Evolutionary conservation across 2,113 vertebrate genomes (phyloP).

Genomic region (Forbesichthys agassizii): DNA sequence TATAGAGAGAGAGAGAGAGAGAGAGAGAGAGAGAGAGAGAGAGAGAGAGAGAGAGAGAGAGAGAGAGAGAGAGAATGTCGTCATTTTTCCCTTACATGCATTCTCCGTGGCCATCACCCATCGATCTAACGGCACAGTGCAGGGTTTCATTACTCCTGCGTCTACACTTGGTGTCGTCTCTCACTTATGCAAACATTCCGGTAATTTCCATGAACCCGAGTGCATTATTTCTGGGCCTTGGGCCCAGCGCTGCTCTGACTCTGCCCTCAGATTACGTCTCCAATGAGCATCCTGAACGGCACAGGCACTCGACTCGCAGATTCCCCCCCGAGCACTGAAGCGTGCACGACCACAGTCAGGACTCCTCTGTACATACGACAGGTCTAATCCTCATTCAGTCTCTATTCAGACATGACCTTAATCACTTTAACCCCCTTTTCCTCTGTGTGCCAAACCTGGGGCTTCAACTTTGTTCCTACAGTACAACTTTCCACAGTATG

Average conservation of each 20-base stretch:
- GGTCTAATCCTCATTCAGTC: constrained; percentile 58
- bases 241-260: constrained; percentile 49
- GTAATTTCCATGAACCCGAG: constrained; percentile 39
- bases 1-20: too few species aligned
- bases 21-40: constrained; percentile 13
- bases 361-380: constrained; percentile 62
- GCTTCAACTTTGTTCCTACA: constrained; percentile 38
- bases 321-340: constrained; percentile 61
- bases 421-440: constrained; percentile 53
- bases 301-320: constrained; percentile 50
- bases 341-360: constrained; percentile 55
- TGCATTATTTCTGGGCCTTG: constrained; percentile 59
- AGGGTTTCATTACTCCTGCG: constrained; percentile 35
- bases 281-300: constrained; percentile 55
- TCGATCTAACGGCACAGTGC: constrained; percentile 27
- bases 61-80: constrained; percentile 4
- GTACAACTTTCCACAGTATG: constrained; percentile 1
- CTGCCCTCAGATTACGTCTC: constrained; percentile 58
- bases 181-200: constrained; percentile 38
- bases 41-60: constrained; percentile 19
- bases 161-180: constrained; percentile 21
- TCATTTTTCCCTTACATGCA: constrained; percentile 47
- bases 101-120: constrained; percentile 44
- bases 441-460: constrained; percentile 44
- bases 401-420: constrained; percentile 52